Evolutionary conservation across 2,888 invertebrate genomes (phyloP), one percentile per base, ranked within the genome.

Genomic region (Lithophane leautieri): DNA sequence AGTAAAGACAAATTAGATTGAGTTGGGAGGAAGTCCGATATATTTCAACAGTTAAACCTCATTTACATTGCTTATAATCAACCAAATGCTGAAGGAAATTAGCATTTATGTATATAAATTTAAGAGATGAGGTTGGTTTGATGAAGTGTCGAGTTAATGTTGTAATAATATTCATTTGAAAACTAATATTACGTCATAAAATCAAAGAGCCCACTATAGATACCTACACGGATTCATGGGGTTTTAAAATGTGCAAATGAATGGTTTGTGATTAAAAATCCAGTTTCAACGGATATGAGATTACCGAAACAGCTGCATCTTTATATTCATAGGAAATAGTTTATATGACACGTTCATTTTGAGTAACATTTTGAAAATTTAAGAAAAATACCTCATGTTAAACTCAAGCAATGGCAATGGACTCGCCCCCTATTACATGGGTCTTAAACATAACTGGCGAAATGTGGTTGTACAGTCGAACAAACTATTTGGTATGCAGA

Each of bases 111-210:
- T 14, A 19, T 8, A 0, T 11, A 0, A 2, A 0, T 0, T 0
- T 75, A 83, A 66, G 61, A 52, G 4, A 0, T 11, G n/a, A 2
- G 11, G 16, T 34, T 25, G 0, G 2, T 11, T 61, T 19, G 0
- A 0, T n/a, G 0, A 11, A 22, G 2, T 68, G 19, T 6, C 1
- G 12, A 52, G 14, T 62, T 69, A 65, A 70, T 19, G 0, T 76
- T 44, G 79, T 72, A 72, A 70, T 71, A 68, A 79, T 70, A 66
- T 76, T 71, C 76, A 83, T 85, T 83, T 76, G 73, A 82, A 79
- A 83, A 81, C 76, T 70, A 88, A 86, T 82, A 86, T 83, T 76
- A 76, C 76, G 75, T 81, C 73, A 82, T 85, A 82, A 85, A 87
- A 70, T 75, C 78, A 79, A 76, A 81, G 74, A 79, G 66, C 69